Conservation (phyloP, 2,888 invertebrate species). For the Habroteleia sp. region DNA sequence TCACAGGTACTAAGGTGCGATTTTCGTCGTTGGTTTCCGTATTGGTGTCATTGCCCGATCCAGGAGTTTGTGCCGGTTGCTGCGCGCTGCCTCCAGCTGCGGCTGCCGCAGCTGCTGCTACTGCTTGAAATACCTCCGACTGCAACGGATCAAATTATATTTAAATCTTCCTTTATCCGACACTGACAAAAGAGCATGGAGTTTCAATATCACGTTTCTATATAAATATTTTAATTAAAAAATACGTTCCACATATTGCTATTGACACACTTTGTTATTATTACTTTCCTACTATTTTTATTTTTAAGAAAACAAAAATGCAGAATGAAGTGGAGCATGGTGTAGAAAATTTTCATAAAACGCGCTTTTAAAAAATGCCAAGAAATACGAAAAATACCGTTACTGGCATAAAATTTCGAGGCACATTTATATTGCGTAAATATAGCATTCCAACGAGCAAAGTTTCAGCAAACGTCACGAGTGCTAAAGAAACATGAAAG, state of each 20-base stretch:
- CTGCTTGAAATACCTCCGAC: slow-evolving; percentile 84
- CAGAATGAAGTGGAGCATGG: no score
- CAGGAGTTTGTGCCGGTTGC: slow-evolving; percentile 76
- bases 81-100: slow-evolving; percentile 79
- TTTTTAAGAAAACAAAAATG: no score
- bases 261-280: no score
- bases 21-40: slow-evolving; percentile 78
- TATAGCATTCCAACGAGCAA: not conserved
- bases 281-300: no score
- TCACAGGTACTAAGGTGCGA: slow-evolving; percentile 82
- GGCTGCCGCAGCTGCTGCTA: slow-evolving; percentile 81
- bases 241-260: no score
- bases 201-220: slow-evolving; percentile 1
- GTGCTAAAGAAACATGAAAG: slow-evolving; percentile 1
- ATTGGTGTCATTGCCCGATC: slow-evolving; percentile 73
- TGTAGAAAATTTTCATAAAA: no score
- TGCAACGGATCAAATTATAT: slow-evolving; percentile 67
- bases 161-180: slow-evolving; percentile 9
- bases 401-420: not conserved
- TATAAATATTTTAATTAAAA: not conserved
- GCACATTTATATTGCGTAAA: slow-evolving; percentile 4
- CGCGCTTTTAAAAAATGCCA: not conserved
- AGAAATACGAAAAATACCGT: not conserved
- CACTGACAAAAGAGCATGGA: not conserved
- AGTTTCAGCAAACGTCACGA: not conserved